A percentile compares a stretch with the other conserved stretches of the same genome.
Conservation (phyloP, 2,888 invertebrate species). For the Erebia aethiops region DNA sequence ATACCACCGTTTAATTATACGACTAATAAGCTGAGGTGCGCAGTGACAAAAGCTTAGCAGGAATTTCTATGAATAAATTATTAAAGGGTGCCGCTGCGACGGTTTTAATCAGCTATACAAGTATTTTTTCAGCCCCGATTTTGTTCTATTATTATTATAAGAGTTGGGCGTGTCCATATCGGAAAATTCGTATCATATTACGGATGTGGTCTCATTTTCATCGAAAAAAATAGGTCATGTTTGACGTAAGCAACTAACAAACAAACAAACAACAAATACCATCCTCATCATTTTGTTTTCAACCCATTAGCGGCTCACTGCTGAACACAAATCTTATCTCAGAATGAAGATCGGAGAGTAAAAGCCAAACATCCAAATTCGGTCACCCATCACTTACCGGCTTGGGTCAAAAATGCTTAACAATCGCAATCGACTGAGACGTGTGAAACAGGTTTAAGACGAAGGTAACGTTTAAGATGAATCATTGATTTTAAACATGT, state of each 20-base stretch:
- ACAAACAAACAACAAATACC: too few species aligned
- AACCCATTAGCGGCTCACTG: too few species aligned
- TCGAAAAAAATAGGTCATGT: constrained; percentile 1
- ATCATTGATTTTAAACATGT: too few species aligned
- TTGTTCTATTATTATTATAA: constrained; percentile 9
- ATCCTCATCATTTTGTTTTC: too few species aligned
- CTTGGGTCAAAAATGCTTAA: too few species aligned
- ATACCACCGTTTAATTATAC: constrained; percentile 61
- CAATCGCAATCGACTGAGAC: too few species aligned
- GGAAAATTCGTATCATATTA: background rate
- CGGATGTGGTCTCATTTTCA: background rate
- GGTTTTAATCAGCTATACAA: constrained; percentile 22
- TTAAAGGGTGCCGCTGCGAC: constrained; percentile 20
- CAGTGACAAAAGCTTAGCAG: constrained; percentile 28
- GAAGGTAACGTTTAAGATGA: too few species aligned
- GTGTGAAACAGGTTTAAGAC: too few species aligned
- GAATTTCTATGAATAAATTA: constrained; percentile 34
- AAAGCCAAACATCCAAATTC: too few species aligned
- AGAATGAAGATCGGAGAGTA: too few species aligned
- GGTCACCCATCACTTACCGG: too few species aligned
- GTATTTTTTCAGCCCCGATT: background rate
- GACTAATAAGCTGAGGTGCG: constrained; percentile 59
- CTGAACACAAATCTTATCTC: too few species aligned
- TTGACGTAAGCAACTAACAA: background rate
- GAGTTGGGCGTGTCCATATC: background rate